Evolutionary conservation across 23 tunicate species (phyloP), one percentile per base, ranked within the genome.

Genomic region (Phallusia fumigata): DNA sequence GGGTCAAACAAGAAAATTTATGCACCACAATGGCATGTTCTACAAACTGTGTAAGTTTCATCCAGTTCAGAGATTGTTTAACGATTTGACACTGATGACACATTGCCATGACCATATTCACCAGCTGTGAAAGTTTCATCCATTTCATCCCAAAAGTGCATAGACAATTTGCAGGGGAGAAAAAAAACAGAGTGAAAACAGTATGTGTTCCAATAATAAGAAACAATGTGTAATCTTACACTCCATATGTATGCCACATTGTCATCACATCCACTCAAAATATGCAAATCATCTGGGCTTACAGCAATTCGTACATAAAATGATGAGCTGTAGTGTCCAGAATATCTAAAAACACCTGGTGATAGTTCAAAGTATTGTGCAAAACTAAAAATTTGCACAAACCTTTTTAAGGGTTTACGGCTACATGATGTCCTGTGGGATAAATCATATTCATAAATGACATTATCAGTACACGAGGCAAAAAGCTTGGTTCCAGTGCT

Each of bases 391-490:
- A 1, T 22, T 1, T 58, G 1, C 3, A 21, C 69, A 58, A 58
- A 58, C 69, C 16, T 22, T 58, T 58, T 58, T 21, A 16, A 22
- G 3, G 69, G 69, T 58, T 22, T 58, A 21, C 28, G 69, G 13
- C 28, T 58, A 16, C n/a, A n/a, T n/a, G 79, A 21, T 24, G 35
- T 52, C 30, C 75, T 16, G 40, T 79, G 19, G 11, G 74, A 58
- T 50, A 91, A 65, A 69, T 86, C 75, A 65, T 82, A 94, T 73
- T 94, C 95, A 76, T 89, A 89, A 49, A 94, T 81, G 21, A 85
- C 81, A 49, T 86, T 83, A 40, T 94, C 98, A 10, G 98, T 89
- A 76, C 94, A 89, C 0, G 94, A 89, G 40, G 94, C 98, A 73
- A 86, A 94, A 19, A 94, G 65, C 53, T 47, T 78, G 5, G 98